Evolutionary conservation across 2,113 vertebrate species (phyloP), one percentile per base, ranked within the genome.

Genomic region (Anoura caudifer): DNA sequence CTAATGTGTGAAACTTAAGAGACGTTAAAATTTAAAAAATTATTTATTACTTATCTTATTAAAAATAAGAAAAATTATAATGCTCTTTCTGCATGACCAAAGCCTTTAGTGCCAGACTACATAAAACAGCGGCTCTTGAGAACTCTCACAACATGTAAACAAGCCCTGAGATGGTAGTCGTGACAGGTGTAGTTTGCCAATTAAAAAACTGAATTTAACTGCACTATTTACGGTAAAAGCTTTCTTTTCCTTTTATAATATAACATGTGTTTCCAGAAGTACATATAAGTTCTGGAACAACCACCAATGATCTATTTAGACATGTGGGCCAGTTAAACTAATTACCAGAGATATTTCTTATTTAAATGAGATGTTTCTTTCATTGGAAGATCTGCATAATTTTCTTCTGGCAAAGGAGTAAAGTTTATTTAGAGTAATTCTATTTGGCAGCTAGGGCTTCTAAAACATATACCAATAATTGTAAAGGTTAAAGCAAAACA

Each of bases 371-470:
- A 93, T 81, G 56, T 77, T 96, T 96, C 90, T 96, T 97, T 94
- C 80, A 97, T 82, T 95, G 96, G 82, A 84, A 87, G 86, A 36
- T 84, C 65, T 91, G 38, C 0, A 2, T 54, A 97, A 96, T 90
- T 94, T 96, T 96, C 73, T 95, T 96, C 38, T 95, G 89, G 80
- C 65, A 90, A 90, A 97, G 36, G 38, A 98, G 94, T 95, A 97
- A 97, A 90, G 24, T 92, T 94, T 95, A 93, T 54, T 95, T 93
- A 97, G 36, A 91, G 87, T 87, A 95, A 95, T 97, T 96, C 54
- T 95, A 38, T 87, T 90, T 95, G 80, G 79, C 76, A 91, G 93
- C 91, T 36, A 94, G 50, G 43, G 31, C 22, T 96, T 96, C 70
- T 91, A 86, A 92, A 92, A 91, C 81, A 95, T 89, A 96, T 86